Evolutionary conservation across 2,113 vertebrate species (phyloP).

Genomic region (Tragelaphus strepsiceros): DNA sequence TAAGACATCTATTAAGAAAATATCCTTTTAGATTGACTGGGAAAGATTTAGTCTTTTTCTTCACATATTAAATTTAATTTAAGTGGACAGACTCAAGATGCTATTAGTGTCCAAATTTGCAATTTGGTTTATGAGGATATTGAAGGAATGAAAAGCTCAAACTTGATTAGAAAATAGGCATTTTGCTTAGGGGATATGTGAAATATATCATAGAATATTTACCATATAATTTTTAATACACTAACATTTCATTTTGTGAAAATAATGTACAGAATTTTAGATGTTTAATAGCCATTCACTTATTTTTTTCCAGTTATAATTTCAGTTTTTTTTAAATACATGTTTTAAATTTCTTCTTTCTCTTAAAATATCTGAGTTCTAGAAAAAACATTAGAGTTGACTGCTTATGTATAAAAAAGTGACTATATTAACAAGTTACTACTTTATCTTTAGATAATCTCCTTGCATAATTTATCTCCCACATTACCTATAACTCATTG

Average conservation of each 20-base stretch:
- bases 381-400: not conserved
- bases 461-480: not conserved
- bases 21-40: not conserved
- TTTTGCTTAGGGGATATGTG: not conserved
- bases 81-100: not conserved
- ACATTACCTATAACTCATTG: no score
- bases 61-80: not conserved
- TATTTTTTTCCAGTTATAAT: not conserved
- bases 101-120: not conserved
- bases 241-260: not conserved
- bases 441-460: not conserved
- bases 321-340: not conserved
- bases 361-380: not conserved
- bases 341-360: not conserved
- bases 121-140: not conserved
- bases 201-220: not conserved
- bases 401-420: not conserved
- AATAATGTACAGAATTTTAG: not conserved
- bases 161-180: not conserved
- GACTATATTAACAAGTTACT: not conserved
- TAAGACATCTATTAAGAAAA: not conserved
- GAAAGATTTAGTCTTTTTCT: not conserved
- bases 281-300: not conserved
- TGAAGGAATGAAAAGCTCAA: not conserved
- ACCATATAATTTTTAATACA: not conserved